These are phyloP conservation scores for Turdus rufiventris DNA, from an alignment of 2,113 vertebrate species.

Conservation along the genomic window DNA sequence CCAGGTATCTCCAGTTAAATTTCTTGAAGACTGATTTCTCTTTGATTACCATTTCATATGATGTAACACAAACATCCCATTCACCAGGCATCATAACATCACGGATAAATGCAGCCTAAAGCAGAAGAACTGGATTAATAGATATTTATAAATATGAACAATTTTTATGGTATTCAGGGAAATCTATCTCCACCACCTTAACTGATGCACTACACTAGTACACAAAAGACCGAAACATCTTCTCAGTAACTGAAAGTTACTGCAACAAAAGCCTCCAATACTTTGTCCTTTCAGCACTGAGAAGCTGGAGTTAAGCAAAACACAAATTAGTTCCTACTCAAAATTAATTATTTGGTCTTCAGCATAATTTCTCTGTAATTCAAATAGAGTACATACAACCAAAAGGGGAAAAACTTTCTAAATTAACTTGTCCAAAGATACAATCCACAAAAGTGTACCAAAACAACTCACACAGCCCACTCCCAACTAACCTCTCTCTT, in stretches of 20 bases:
- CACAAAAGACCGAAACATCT: background rate
- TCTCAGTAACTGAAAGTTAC: background rate
- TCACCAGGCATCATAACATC: slow-evolving; percentile 92
- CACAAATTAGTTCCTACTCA: background rate
- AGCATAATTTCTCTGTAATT: background rate
- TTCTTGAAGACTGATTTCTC: slow-evolving; percentile 92
- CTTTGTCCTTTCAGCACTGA: background rate
- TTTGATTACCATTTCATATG: slow-evolving; percentile 90
- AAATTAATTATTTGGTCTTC: background rate
- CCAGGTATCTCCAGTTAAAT: slow-evolving; percentile 90
- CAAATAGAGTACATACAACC: background rate
- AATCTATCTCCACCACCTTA: background rate
- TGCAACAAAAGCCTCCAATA: background rate
- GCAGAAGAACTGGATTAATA: slow-evolving; percentile 17
- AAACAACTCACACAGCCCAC: rapidly evolving
- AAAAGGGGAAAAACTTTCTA: background rate
- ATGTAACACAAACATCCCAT: slow-evolving; percentile 90
- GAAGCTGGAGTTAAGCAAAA: background rate
- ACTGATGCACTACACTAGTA: background rate
- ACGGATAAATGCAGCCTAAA: slow-evolving; percentile 86
- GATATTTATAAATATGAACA: background rate
- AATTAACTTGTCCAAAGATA: background rate
- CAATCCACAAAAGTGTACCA: background rate
- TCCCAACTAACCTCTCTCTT: background rate
- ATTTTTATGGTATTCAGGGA: background rate